Base-by-base conservation (phyloP, 2,888 invertebrate species). In the Arctia plantaginis region DNA sequence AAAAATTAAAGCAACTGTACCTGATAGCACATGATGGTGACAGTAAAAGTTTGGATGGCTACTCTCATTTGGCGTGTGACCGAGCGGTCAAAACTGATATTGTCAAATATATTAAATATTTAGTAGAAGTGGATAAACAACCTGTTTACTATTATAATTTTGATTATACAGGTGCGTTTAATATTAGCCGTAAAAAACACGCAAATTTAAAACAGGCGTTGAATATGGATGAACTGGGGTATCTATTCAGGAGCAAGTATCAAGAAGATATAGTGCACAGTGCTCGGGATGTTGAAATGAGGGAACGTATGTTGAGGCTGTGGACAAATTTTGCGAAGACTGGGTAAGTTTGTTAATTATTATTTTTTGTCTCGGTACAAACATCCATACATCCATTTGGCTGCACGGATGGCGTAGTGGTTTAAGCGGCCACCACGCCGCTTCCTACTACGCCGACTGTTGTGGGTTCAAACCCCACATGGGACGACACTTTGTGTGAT, bases 291-390 rank as follows among this genome's bases (percentile, higher is more conserved):
- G 27, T 91, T 12, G 93, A 92, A 81, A 92, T 91, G 88, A 91
- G 95, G 83, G 95, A 95, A 82, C 85, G 93, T 68, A 91, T 95
- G 91, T 77, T 95, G 39, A 84, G 92, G 55, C 85, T 96, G 3
- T 95, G 95, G 94, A 95, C 95, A 10, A 96, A 96, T 86, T 96
- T 96, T 72, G 94, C 95, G 35, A 96, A 95, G 86, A 85, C 88
- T 79, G 94, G 96, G 96, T 96, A 80, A 93, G 94, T 88, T 7
- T 47, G 18, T 55, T n/a, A 55, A n/a, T 3, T n/a, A n/a, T 20
- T 20, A 44, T 18, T 44, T 3, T 44, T 44, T 4, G 41, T 13
- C 7, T 47, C 0, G 6, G 20, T 47, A 47, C 47, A 20, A 20
- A 47, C 20, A 18, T 44, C 15, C 1, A 7, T 8, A 7, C 23